These are phyloP conservation scores for Agapostemon virescens DNA, from an alignment of 2,888 invertebrate genomes.

Conservation along the genomic window DNA sequence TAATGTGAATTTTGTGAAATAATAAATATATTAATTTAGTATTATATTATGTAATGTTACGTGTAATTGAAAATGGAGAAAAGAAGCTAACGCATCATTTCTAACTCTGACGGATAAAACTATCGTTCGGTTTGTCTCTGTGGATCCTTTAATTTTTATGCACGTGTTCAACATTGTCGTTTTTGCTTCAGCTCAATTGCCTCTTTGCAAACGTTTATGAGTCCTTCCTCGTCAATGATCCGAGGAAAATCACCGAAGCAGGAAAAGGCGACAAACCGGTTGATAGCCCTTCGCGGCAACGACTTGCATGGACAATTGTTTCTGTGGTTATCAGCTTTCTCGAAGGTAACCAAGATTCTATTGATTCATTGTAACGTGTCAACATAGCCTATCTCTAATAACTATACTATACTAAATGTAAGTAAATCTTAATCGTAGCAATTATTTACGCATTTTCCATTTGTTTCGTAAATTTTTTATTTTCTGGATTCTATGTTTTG, in stretches of 20 bases:
- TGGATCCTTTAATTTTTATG: constrained; percentile 49
- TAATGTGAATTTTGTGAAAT: neutral
- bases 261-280: constrained; percentile 45
- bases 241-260: constrained; percentile 51
- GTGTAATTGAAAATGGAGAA: neutral
- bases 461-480: neutral
- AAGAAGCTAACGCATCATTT: neutral
- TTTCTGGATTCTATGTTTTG: too few species aligned
- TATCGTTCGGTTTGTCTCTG: constrained; percentile 34
- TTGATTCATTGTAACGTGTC: neutral
- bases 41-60: too few species aligned
- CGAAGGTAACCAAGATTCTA: constrained; percentile 4
- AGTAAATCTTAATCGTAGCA: neutral
- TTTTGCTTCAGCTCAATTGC: constrained; percentile 52
- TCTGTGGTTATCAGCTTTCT: constrained; percentile 38
- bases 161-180: constrained; percentile 33
- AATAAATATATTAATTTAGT: neutral
- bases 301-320: constrained; percentile 42
- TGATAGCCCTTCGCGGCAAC: constrained; percentile 38
- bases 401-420: neutral
- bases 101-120: constrained; percentile 24
- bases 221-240: constrained; percentile 56
- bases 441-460: neutral
- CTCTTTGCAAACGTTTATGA: constrained; percentile 52
- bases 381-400: neutral